Percentiles rank a stretch among this genome's conserved stretches.
These are phyloP conservation scores for Merops nubicus DNA, from an alignment of 2,113 vertebrate species.

Conservation along the genomic window DNA sequence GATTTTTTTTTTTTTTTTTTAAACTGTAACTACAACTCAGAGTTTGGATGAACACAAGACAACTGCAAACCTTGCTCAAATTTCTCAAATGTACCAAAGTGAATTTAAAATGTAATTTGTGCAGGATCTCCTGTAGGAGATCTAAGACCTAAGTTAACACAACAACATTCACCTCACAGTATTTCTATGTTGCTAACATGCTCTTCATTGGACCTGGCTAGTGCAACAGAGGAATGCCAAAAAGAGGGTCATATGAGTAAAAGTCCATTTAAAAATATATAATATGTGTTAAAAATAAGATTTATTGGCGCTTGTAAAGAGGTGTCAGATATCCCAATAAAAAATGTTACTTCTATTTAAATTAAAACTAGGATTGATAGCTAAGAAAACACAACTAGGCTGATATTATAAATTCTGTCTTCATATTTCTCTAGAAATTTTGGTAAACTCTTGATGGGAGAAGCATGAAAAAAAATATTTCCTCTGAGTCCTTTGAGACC, in stretches of 20 bases:
- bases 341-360: neutral
- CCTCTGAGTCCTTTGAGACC: neutral
- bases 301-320: neutral
- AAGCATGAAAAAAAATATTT: neutral
- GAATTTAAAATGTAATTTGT: neutral
- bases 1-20: neutral
- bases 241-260: neutral
- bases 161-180: neutral
- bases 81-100: neutral
- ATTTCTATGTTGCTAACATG: neutral
- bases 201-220: neutral
- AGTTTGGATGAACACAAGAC: neutral
- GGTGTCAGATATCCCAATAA: neutral
- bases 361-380: neutral
- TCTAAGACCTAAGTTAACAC: neutral
- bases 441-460: neutral
- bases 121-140: neutral
- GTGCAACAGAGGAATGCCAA: neutral
- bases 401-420: neutral
- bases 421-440: neutral
- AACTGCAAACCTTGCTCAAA: neutral
- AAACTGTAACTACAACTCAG: neutral
- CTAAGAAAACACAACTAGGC: neutral
- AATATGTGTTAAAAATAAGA: neutral
- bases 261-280: neutral